Percentiles rank a stretch among this genome's conserved stretches.
phyloP scores from a whole-genome alignment of 2,113 vertebrate species.

The Pelecanus crispus region DNA sequence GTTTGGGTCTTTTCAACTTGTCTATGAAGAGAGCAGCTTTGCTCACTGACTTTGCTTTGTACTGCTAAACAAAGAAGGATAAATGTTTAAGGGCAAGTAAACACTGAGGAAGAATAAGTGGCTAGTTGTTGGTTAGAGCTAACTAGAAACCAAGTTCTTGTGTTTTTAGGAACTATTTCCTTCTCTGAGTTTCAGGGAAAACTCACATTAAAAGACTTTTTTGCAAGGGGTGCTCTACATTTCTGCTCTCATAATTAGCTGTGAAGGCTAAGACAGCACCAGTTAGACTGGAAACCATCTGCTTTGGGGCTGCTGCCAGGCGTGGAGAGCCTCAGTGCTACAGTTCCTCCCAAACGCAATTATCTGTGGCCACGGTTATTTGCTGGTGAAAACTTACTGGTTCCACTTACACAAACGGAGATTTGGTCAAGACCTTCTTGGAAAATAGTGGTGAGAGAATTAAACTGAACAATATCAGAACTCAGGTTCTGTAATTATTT shows the following conservation, averaged over 20 bases:
- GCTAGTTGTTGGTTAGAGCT: background rate
- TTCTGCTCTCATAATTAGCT: background rate
- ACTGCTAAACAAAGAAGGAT: background rate
- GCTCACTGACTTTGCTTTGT: too few species aligned
- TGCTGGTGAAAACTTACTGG: background rate
- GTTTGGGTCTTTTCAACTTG: background rate
- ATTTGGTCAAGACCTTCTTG: background rate
- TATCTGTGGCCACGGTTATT: background rate
- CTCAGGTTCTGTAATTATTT: background rate
- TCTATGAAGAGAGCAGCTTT: background rate
- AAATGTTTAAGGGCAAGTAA: background rate
- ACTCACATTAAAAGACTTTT: background rate
- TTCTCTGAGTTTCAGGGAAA: background rate
- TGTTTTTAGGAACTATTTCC: background rate
- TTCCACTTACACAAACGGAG: background rate
- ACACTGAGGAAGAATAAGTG: rapidly evolving
- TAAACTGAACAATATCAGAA: background rate
- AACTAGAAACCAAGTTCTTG: rapidly evolving
- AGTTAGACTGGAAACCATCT: background rate
- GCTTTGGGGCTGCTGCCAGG: background rate
- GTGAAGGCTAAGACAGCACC: background rate
- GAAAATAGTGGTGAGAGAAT: background rate
- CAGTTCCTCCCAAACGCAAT: background rate
- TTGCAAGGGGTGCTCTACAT: background rate
- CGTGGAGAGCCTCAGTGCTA: rapidly evolving